These are phyloP conservation scores for Haliclona indistincta DNA, from an alignment of 37 sponge, comb jelly and placozoan species.

Conservation along the genomic window DNA sequence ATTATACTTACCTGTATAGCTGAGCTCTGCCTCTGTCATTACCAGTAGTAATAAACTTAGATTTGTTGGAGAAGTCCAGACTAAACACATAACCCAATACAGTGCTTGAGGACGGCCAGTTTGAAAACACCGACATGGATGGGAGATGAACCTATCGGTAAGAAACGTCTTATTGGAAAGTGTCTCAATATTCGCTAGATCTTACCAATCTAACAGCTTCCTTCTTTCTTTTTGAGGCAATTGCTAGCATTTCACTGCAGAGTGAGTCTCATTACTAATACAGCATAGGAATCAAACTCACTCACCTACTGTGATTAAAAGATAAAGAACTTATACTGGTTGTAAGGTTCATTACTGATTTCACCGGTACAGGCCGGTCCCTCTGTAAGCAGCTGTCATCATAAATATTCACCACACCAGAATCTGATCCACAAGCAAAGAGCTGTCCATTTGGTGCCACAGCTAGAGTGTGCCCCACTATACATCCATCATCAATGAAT, in stretches of 20 bases:
- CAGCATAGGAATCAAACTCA: neutral
- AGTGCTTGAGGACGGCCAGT: conserved; percentile 74
- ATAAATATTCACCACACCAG: conserved; percentile 92
- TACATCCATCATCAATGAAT: conserved; percentile 86
- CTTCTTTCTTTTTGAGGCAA: conserved; percentile 78
- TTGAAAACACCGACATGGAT: conserved; percentile 83
- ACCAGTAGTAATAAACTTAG: conserved; percentile 75
- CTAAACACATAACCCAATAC: conserved; percentile 47
- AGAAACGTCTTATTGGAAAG: neutral
- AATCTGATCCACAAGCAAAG: conserved; percentile 80
- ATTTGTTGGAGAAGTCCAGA: conserved; percentile 72
- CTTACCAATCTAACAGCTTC: conserved; percentile 71
- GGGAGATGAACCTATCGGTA: conserved; percentile 70
- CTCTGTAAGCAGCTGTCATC: conserved; percentile 22
- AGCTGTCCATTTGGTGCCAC: conserved; percentile 55
- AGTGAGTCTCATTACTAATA: neutral
- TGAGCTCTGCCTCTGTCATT: conserved; percentile 85
- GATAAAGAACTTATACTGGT: conserved; percentile 44
- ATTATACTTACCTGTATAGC: conserved; percentile 73
- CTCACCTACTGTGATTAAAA: conserved; percentile 73
- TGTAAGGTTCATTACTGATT: conserved; percentile 77
- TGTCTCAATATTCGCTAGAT: neutral
- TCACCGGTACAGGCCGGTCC: conserved; percentile 69
- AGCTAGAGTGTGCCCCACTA: conserved; percentile 46
- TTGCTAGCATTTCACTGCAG: conserved; percentile 78